Evolutionary conservation across 2,797 vertebrate species (phyloP).

Genomic region (Sarcophilus harrisii): DNA sequence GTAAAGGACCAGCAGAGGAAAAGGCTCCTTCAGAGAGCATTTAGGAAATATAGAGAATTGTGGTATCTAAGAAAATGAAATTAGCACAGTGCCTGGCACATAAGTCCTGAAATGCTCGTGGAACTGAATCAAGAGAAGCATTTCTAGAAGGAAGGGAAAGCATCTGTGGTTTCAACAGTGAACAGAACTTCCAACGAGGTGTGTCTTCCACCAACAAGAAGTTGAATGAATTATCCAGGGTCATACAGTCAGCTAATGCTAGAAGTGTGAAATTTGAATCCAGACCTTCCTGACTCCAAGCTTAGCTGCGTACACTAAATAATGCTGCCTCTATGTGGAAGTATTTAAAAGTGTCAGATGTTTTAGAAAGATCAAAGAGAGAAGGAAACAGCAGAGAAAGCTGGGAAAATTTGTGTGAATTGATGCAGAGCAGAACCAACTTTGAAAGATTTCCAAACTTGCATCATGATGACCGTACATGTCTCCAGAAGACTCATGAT

Average conservation of each 20-base stretch:
- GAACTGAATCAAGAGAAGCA: not conserved
- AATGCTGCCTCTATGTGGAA: not conserved
- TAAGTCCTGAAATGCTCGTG: not conserved
- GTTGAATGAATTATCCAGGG: not conserved
- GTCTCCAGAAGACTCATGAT: not conserved
- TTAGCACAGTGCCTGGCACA: not conserved
- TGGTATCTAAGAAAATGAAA: not conserved
- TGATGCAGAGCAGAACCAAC: not conserved
- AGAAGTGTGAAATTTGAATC: not conserved
- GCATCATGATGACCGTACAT: not conserved
- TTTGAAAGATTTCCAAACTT: not conserved
- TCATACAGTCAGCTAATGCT: not conserved
- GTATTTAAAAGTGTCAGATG: not conserved
- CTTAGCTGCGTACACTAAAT: not conserved
- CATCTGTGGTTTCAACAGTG: not conserved
- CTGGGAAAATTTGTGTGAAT: not conserved
- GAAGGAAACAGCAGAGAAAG: not conserved
- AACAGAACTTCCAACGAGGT: not conserved
- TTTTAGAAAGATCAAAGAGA: not conserved
- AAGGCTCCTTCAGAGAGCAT: not conserved
- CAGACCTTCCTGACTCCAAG: not conserved
- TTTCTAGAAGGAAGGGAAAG: not conserved
- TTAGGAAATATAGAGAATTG: not conserved
- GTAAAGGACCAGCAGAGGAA: not conserved
- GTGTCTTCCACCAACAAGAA: not conserved